Evolutionary conservation across 2,888 invertebrate genomes (phyloP).

Genomic region (Creontiades dilutus): DNA sequence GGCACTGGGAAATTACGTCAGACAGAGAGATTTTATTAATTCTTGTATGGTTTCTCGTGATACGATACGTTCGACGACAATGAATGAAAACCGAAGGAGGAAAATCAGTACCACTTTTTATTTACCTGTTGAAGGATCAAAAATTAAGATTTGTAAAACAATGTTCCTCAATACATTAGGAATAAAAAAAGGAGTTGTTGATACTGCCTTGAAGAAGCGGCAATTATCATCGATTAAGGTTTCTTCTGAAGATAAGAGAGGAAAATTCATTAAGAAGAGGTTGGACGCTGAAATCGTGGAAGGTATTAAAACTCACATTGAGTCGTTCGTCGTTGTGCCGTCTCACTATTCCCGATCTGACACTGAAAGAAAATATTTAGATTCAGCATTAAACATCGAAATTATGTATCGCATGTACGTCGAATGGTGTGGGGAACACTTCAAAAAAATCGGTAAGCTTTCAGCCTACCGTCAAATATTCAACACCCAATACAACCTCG

Average conservation of each 20-base stretch:
- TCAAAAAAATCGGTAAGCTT: not conserved
- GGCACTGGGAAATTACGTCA: too few species aligned
- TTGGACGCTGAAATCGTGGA: not conserved
- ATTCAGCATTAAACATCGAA: not conserved
- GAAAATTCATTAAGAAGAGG: constrained; percentile 55
- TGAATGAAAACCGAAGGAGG: too few species aligned
- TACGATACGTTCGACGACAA: too few species aligned
- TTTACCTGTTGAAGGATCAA: too few species aligned
- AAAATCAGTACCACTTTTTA: too few species aligned
- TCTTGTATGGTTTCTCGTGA: too few species aligned
- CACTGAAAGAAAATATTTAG: not conserved
- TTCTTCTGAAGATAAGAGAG: constrained; percentile 56
- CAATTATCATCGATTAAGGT: not conserved
- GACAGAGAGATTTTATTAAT: too few species aligned
- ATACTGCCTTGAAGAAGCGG: too few species aligned
- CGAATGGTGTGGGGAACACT: constrained; percentile 2
- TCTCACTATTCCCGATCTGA: not conserved
- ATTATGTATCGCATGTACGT: constrained; percentile 40
- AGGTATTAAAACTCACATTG: constrained; percentile 56
- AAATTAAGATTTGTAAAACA: too few species aligned
- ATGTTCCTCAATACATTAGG: too few species aligned
- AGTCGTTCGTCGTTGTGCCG: not conserved
- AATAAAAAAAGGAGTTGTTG: too few species aligned
- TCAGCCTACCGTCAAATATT: constrained; percentile 70
- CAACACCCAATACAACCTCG: constrained; percentile 71